Conservation (phyloP, 2,113 vertebrate species). For the Rhinopomastus cyanomelas region DNA sequence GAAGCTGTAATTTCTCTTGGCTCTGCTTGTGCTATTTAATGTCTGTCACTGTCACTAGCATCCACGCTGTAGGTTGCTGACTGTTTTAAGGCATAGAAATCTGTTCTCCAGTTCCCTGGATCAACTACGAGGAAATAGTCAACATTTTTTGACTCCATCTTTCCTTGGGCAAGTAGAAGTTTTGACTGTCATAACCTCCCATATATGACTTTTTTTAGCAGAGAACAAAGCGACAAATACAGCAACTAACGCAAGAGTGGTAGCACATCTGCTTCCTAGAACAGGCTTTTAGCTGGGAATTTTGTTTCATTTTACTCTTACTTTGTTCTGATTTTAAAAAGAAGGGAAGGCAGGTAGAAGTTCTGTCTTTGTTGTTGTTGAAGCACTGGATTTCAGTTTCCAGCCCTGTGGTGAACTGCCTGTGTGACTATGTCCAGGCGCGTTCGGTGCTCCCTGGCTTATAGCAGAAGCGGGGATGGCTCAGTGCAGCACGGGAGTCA, state of each 20-base stretch:
- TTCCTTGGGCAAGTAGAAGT: neutral
- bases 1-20: neutral
- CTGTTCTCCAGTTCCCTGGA: neutral
- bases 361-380: neutral
- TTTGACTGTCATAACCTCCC: neutral
- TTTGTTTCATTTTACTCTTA: neutral
- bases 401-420: neutral
- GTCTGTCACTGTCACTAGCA: neutral
- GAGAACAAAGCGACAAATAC: conserved; percentile 29
- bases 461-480: neutral
- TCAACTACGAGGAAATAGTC: neutral
- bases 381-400: neutral
- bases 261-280: neutral
- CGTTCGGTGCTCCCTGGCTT: neutral
- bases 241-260: conserved; percentile 6
- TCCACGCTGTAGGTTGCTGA: neutral
- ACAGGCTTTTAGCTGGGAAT: neutral
- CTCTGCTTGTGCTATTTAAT: neutral
- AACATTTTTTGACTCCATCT: neutral
- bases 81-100: neutral
- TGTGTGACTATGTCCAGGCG: accelerated
- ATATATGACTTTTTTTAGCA: conserved; percentile 2
- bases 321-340: neutral
- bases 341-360: neutral
- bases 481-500: neutral